Conservation (phyloP, 2,888 invertebrate genomes). For the Luperina testacea region DNA sequence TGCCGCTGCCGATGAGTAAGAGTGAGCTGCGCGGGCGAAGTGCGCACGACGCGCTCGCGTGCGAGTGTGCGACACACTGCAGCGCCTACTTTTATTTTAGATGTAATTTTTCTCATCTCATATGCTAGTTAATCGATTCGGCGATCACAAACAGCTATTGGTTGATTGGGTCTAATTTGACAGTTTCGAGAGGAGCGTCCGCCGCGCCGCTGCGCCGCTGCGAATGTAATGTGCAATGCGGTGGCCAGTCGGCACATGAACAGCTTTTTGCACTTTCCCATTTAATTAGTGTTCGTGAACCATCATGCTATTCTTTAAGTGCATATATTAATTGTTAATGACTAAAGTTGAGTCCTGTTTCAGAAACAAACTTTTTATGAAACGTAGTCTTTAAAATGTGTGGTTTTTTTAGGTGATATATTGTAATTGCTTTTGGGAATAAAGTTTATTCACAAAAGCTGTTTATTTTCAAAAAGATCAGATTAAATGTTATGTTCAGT, state of each 20-base stretch:
- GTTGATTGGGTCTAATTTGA: constrained; percentile 11
- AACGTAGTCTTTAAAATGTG: background rate
- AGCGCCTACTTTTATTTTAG: background rate
- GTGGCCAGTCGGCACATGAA: background rate
- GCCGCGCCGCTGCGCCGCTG: background rate
- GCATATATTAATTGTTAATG: background rate
- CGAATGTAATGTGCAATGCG: background rate
- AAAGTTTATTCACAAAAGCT: background rate
- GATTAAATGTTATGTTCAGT: background rate
- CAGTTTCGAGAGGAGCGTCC: constrained; percentile 1
- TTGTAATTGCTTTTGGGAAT: background rate
- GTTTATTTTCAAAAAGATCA: background rate
- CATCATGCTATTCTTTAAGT: background rate
- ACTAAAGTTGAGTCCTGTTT: background rate
- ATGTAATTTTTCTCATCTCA: constrained; percentile 5
- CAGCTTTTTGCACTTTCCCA: background rate
- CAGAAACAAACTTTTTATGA: background rate
- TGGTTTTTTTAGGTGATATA: background rate
- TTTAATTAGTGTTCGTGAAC: background rate
- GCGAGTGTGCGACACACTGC: constrained; percentile 21
- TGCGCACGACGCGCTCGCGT: constrained; percentile 13
- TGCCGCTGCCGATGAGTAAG: background rate
- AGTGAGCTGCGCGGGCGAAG: constrained; percentile 12
- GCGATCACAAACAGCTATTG: constrained; percentile 2
- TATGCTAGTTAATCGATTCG: background rate